Evolutionary conservation across 30 jellyfish, hydroid and myxozoan genomes (phyloP), one percentile per base, ranked within the genome.

Genomic region (Pelagia noctiluca): DNA sequence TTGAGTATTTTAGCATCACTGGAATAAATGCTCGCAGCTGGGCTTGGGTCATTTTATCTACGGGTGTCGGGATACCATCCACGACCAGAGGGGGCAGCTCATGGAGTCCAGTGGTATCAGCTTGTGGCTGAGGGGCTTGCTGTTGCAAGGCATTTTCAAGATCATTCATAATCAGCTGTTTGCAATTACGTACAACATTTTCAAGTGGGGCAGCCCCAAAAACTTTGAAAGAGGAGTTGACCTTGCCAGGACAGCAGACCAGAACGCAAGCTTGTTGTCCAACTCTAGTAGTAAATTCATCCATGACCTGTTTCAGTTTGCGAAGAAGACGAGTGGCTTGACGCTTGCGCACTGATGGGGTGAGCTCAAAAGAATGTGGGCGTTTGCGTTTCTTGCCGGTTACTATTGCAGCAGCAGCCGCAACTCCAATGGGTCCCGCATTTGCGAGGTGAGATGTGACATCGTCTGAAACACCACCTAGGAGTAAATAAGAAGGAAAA

Each of bases 381-480:
- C 91, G 90, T 78, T 88, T 95, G 32, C 97, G 83, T 30, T 74
- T 85, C 85, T 89, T 88, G 24, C 97, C 97, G 1, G 97, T 86
- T 13, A 88, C 95, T 26, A 95, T 95, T 63, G 99, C 99, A 35
- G 99, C 97, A 25, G 99, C 99, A 60, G 99, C 99, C 30, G 99
- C 99, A 35, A 95, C 91, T 37, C 99, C 98, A 18, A 93, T 93
- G 16, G 98, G 98, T 8, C 98, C 98, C 64, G 98, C 98, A 31
- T 94, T 93, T 11, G 96, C 98, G 24, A 93, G 90, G 42, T 93
- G 98, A 0, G 98, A 67, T 1, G 98, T 93, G 81, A 93, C 98
- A 54, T 93, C 98, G 81, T 93, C 98, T 23, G 96, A 85, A 12
- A 93, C 93, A 29, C 95, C 97, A 26, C 90, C 97, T 75, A 53